Evolutionary conservation across 2,797 vertebrate genomes (phyloP).

Genomic region (Pseudotriccus pelzelni): DNA sequence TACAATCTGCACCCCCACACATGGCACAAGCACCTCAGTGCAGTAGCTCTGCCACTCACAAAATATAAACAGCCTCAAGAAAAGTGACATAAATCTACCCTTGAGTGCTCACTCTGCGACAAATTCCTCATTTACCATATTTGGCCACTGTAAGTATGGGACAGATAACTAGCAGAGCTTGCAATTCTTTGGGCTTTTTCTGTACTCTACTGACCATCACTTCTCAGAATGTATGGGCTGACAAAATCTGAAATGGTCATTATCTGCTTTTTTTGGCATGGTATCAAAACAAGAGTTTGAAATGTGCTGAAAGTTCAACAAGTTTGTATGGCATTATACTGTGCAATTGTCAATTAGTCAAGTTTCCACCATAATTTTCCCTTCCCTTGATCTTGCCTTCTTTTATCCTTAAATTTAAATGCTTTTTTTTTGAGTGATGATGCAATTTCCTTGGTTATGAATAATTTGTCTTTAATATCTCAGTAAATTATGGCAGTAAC

Average conservation of each 20-base stretch:
- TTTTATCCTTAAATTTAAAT: constrained; percentile 64
- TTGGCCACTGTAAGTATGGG: not conserved
- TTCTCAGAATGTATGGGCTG: not conserved
- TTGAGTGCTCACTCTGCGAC: not conserved
- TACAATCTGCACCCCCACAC: not conserved
- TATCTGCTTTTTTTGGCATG: not conserved
- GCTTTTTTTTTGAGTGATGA: constrained; percentile 36
- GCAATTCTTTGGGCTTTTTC: not conserved
- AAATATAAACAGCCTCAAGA: not conserved
- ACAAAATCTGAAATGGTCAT: not conserved
- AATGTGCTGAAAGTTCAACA: not conserved
- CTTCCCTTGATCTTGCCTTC: constrained; percentile 57
- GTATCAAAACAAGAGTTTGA: constrained; percentile 13
- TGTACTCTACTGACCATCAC: not conserved
- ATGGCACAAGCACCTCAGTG: not conserved
- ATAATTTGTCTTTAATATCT: constrained; percentile 42
- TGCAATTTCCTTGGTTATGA: constrained; percentile 60
- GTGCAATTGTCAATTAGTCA: not conserved
- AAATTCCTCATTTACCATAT: not conserved
- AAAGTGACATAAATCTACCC: not conserved
- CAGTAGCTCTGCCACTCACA: not conserved
- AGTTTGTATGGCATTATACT: not conserved
- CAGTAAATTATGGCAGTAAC: constrained; percentile 13
- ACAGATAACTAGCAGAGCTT: not conserved
- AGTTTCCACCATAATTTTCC: constrained; percentile 42